Conservation (phyloP, 92 coral and sea anemone species). For the Anthopleura xanthogrammica region DNA sequence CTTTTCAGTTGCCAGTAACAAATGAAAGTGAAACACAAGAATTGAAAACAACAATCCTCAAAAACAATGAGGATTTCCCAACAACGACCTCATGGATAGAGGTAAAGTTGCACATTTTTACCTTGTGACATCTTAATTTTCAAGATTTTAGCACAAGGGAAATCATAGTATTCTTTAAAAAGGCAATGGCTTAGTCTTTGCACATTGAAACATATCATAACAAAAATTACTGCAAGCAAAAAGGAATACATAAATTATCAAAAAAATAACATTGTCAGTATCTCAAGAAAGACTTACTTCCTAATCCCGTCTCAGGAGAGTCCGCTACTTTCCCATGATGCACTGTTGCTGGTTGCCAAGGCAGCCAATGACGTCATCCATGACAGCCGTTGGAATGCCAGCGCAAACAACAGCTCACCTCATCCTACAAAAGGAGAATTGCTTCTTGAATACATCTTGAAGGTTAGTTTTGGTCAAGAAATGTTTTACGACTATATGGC, state of each 20-base stretch:
- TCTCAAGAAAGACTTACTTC: background rate
- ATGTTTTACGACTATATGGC: no score
- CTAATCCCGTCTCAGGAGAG: slow-evolving; percentile 2
- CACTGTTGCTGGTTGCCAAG: slow-evolving; percentile 27
- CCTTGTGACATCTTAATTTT: no score
- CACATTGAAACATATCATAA: no score
- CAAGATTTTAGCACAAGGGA: background rate
- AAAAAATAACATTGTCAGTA: no score
- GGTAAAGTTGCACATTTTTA: background rate
- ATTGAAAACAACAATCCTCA: background rate
- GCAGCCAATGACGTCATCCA: slow-evolving; percentile 26
- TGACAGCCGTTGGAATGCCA: slow-evolving; percentile 28
- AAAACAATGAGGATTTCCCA: background rate
- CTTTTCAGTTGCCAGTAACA: slow-evolving; percentile 17
- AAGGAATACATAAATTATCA: no score
- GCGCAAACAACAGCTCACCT: background rate
- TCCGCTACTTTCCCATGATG: slow-evolving; percentile 24
- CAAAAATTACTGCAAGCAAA: no score
- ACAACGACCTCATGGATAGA: background rate
- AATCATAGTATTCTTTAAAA: no score
- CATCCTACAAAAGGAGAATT: slow-evolving; percentile 12
- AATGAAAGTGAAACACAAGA: slow-evolving; percentile 12
- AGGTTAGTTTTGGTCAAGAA: background rate
- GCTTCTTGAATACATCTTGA: slow-evolving; percentile 16
- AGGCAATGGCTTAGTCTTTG: no score